Conservation (phyloP, 1,140 invertebrate species). For the Laupala kohalensis region DNA sequence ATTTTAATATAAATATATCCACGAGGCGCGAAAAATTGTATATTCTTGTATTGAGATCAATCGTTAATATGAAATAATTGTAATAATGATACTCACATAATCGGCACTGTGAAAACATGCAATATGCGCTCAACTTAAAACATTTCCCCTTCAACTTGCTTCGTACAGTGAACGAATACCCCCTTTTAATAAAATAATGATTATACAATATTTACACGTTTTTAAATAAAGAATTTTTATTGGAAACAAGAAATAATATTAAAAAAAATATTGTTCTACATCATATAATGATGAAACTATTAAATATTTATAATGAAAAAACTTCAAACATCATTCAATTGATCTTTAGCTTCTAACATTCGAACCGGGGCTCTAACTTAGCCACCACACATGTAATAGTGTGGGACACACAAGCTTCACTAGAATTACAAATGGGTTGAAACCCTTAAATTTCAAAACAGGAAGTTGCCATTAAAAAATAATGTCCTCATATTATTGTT, state of each 20-base stretch:
- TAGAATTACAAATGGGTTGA: neutral
- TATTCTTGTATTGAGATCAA: no score
- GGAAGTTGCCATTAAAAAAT: neutral
- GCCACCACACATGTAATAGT: neutral
- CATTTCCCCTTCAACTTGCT: no score
- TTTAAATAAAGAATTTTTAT: neutral
- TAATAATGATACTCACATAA: no score
- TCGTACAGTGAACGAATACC: no score
- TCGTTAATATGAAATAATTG: no score
- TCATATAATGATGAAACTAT: neutral
- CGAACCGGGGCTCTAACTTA: neutral
- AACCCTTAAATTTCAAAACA: neutral
- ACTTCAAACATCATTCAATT: neutral
- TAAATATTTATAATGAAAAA: neutral
- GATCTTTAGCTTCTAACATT: neutral
- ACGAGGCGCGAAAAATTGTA: no score
- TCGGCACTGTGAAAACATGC: no score
- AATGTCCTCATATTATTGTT: no score
- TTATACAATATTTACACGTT: neutral
- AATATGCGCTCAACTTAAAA: no score
- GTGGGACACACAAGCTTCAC: neutral
- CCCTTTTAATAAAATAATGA: neutral
- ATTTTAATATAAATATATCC: neutral
- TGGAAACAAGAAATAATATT: neutral
- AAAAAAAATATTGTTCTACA: neutral